Conservation (phyloP, 1,140 invertebrate genomes). For the Apis cerana region DNA sequence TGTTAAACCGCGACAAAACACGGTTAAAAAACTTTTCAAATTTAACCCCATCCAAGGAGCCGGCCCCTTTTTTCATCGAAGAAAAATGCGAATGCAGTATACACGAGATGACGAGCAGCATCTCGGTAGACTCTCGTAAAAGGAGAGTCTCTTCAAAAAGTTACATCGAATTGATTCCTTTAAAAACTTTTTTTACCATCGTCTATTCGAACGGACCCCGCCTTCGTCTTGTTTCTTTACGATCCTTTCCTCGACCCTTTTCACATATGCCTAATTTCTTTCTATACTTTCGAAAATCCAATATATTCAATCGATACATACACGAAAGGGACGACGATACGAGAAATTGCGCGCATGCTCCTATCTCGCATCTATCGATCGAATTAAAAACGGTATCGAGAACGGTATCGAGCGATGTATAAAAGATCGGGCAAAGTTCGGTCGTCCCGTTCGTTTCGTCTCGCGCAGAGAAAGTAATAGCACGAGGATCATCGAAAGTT, state of each 20-base stretch:
- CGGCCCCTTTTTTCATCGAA: conserved; percentile 42
- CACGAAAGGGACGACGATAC: background rate
- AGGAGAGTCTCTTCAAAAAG: background rate
- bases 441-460: background rate
- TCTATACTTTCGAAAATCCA: background rate
- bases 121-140: conserved; percentile 51
- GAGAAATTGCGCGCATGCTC: background rate
- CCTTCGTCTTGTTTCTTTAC: background rate
- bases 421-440: background rate
- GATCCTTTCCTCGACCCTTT: too few species aligned
- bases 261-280: too few species aligned
- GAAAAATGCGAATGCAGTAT: conserved; percentile 69
- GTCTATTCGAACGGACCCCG: background rate
- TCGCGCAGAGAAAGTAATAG: background rate
- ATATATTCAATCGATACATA: background rate
- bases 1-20: conserved; percentile 63
- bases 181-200: too few species aligned
- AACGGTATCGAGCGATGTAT: background rate
- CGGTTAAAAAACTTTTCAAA: conserved; percentile 80
- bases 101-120: conserved; percentile 61
- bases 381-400: background rate
- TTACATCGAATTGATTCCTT: background rate
- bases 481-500: conserved; percentile 17
- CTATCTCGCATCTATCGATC: background rate
- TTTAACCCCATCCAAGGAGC: conserved; percentile 75